Base-by-base conservation (phyloP, 2,797 vertebrate genomes). In the Siniperca obscura region DNA sequence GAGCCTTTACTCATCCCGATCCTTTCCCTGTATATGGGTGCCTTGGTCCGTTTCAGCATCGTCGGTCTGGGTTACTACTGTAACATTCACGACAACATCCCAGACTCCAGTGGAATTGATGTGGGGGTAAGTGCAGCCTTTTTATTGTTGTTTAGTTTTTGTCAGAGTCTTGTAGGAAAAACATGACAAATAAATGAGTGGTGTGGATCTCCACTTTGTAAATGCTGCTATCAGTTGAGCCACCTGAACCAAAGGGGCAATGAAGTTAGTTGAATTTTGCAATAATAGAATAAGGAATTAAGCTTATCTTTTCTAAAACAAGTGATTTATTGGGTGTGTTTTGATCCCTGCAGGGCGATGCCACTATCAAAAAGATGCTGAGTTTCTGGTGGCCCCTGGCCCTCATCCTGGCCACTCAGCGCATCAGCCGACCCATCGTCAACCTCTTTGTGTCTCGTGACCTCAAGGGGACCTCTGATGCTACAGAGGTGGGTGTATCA, bases 361-460 rank as follows among this genome's bases (percentile, higher is more conserved):
- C 97, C 71, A 99, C 98, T 1, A 93, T 99, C 92, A 97, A 94
- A 82, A 99, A 97, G 95, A 99, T 99, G 98, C 94, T 99, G 90
- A 97, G 94, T 81, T 99, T 99, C 94, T 99, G 98, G 98, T 99
- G 98, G 98, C 98, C 98, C 27, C 91, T 99, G 94, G 98, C 98
- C 0, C 96, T 99, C 78, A 99, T 99, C 93, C 88, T 99, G 90
- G 98, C 98, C 55, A 99, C 98, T 9, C 98, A 99, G 91, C 92
- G 98, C 69, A 99, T 99, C 93, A 99, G 98, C 48, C 94, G 98
- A 72, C 98, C 98, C 21, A 98, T 99, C 14, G 98, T 99, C 92
- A 99, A 99, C 92, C 97, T 99, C 80, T 99, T 99, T 83, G 98
- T 99, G n/a, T 99, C 98, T 21, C 96, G 98, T 3, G 98, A 99